Percentiles rank a stretch among this genome's conserved stretches.
Evolutionary conservation across 2,888 invertebrate species (phyloP).

Genomic region (Sceliomorpha sp.): DNA sequence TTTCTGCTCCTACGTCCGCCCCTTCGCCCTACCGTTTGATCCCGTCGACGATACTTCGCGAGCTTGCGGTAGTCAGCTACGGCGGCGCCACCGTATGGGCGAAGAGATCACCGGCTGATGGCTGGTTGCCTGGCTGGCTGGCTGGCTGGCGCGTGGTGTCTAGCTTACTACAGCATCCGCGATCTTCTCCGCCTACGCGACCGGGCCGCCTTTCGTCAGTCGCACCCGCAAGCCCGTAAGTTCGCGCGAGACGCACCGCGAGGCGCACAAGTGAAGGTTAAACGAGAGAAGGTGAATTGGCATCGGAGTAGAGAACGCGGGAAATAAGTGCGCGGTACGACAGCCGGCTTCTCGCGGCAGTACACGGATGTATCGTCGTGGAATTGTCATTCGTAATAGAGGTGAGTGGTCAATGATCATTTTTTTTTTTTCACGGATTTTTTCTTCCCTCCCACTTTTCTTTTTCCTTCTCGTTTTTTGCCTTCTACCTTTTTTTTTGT

Average conservation of each 20-base stretch:
- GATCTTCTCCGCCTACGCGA: constrained; percentile 79
- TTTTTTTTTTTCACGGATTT: constrained; percentile 4
- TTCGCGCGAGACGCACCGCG: constrained; percentile 73
- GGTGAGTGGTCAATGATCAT: constrained; percentile 38
- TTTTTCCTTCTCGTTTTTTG: too few species aligned
- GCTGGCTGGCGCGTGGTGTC: constrained; percentile 59
- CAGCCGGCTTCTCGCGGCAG: constrained; percentile 59
- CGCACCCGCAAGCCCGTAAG: constrained; percentile 80
- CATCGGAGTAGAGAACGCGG: constrained; percentile 37
- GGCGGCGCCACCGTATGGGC: constrained; percentile 78
- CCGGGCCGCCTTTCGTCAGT: constrained; percentile 78
- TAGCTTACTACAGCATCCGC: constrained; percentile 78
- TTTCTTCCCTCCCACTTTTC: constrained; percentile 1
- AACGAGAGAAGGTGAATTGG: constrained; percentile 38
- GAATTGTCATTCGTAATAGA: constrained; percentile 27
- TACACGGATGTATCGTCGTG: constrained; percentile 50
- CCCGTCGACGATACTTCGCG: constrained; percentile 57
- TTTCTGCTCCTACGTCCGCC: constrained; percentile 29
- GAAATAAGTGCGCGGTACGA: constrained; percentile 51
- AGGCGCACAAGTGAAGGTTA: constrained; percentile 54
- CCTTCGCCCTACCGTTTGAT: constrained; percentile 35
- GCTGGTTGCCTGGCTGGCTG: constrained; percentile 60
- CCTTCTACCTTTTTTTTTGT: too few species aligned
- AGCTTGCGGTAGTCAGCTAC: constrained; percentile 68
- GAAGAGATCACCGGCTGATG: constrained; percentile 70